Evolutionary conservation across 2,113 vertebrate genomes (phyloP), one percentile per base, ranked within the genome.

Genomic region (Hippocampus guttulatus): DNA sequence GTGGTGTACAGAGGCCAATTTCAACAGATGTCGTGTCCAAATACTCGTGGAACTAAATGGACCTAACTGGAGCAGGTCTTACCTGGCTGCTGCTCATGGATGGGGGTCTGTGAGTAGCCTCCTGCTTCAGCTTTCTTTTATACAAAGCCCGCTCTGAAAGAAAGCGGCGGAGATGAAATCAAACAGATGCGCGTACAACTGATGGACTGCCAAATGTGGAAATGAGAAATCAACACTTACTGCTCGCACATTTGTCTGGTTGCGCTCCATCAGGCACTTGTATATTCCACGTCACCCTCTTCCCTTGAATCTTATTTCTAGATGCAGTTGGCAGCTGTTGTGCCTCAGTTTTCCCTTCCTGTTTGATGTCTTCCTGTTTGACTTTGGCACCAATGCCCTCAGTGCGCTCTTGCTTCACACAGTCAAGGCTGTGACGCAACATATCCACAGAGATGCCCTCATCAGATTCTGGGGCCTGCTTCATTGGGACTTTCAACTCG

Each of bases 251-350:
- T 87, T 92, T 95, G 74, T 90, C 92, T 0, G 89, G 72, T 54
- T 90, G 70, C 0, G 83, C 80, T 12, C 84, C 58, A 0, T 88
- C 93, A 0, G 94, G 92, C 52, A 95, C 94, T 67, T 96, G 93
- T 25, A 99, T 94, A 84, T 98, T 98, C 97, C 97, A 99, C 3
- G 97, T 98, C 49, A 99, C 97, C 75, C 96, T 93, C 71, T 99
- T 99, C 45, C 95, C 96, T 2, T 91, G 89, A 27, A 92, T 80
- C 86, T 95, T 95, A 16, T 92, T 86, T 78, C 95, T 96, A 9
- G 87, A 74, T 8, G 54, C 67, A 58, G 87, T 82, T 3, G 77
- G 38, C 3, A 68, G 27, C 8, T 68, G 74, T 52, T 92, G 92
- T 21, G 75, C 80, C 64, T 83, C 85, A 8, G 0, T 38, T 58